Evolutionary conservation across 2,797 vertebrate species (phyloP), one percentile per base, ranked within the genome.

Genomic region (Peromyscus attwateri): DNA sequence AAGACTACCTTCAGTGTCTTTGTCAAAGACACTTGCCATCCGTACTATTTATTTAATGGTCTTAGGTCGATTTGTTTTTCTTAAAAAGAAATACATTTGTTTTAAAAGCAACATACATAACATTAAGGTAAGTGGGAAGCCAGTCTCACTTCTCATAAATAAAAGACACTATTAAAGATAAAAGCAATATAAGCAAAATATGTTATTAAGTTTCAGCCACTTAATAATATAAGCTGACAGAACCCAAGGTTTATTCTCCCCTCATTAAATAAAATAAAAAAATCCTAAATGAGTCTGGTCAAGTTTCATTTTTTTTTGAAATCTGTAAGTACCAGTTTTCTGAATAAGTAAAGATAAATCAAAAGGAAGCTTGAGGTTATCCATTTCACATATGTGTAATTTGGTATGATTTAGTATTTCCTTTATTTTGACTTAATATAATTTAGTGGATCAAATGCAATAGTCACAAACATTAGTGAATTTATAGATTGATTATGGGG

Each of bases 1-100:
- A 87, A 19, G 68, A 40, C 5, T 0, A 40, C 9, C 16, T 68
- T 91, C 23, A 40, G 16, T 5, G 40, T 84, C 27, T 97, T 52
- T 71, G 6, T 60, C 34, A 37, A 57, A 10, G 62, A 9, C 8
- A 76, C 31, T 68, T 89, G 21, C 57, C 1, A 10, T 40, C 16
- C 52, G 27, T 70, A 29, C 23, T 64, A 37, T 95, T 90, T 87
- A 91, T 70, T 64, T 89, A 87, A 49, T 83, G 46, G 6, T 64
- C 10, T 87, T 95, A 96, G 68, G 52, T 77, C 92, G n/a, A 83
- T 34, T 92, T 85, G 21, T n/a, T 75, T 91, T 73, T 60, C 31
- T 85, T 94, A 91, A 94, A 92, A 95, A 85, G 40, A 85, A 76
- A 66, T 77, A 81, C 19, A 87, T 71, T 90, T 76, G 79, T 77